Conservation (phyloP, 2,113 vertebrate species). For the Sylvia atricapilla region DNA sequence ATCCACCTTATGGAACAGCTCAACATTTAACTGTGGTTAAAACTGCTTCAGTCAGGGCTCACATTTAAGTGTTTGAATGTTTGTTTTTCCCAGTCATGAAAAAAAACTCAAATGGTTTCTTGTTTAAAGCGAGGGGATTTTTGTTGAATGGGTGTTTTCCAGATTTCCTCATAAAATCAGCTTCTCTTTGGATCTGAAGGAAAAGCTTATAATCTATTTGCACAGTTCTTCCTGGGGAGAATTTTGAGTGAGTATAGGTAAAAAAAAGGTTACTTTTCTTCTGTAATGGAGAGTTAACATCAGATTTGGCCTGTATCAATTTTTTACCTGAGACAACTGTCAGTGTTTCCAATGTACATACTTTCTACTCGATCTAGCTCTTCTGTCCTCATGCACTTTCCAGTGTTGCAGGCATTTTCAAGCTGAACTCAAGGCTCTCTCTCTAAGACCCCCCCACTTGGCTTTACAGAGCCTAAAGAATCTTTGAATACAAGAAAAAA, state of each 20-base stretch:
- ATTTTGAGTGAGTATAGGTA: background rate
- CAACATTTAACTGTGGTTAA: background rate
- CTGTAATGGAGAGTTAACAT: background rate
- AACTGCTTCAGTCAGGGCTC: background rate
- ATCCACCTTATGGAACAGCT: background rate
- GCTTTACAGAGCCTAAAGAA: background rate
- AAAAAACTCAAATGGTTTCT: background rate
- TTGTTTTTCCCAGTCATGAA: background rate
- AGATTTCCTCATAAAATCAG: background rate
- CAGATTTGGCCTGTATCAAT: background rate
- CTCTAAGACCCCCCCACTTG: background rate
- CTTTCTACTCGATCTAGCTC: background rate
- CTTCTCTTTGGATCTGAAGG: background rate
- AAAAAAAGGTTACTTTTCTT: background rate
- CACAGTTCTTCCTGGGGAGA: background rate
- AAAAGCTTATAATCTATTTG: background rate
- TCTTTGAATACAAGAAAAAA: background rate
- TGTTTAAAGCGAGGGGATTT: background rate
- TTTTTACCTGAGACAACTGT: background rate
- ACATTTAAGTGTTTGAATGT: background rate
- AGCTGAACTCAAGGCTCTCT: background rate
- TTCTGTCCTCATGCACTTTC: background rate
- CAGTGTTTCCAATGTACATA: background rate
- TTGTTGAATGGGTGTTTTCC: background rate
- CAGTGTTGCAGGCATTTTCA: background rate